phyloP scores from a whole-genome alignment of 2,113 vertebrate genomes.

The Donacobius atricapilla region DNA sequence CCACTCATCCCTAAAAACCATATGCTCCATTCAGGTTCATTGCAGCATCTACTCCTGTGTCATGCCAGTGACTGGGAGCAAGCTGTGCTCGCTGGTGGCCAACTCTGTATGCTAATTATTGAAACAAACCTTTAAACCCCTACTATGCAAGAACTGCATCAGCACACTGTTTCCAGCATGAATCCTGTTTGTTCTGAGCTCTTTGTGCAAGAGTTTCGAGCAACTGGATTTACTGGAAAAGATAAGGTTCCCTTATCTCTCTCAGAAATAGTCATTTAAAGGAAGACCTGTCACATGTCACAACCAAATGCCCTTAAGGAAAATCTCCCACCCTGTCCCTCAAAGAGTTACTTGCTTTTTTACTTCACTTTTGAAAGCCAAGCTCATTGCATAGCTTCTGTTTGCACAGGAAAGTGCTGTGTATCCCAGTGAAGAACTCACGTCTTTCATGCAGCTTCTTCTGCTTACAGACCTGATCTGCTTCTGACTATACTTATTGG shows the following conservation, averaged over 20 bases:
- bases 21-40: not conserved
- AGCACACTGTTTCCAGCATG: not conserved
- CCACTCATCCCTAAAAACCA: not conserved
- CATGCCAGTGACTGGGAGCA: not conserved
- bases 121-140: not conserved
- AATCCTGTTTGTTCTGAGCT: not conserved
- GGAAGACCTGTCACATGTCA: not conserved
- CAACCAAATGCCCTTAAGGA: not conserved
- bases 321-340: rapidly evolving
- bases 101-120: not conserved
- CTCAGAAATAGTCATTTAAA: not conserved
- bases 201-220: not conserved
- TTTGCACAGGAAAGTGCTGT: not conserved
- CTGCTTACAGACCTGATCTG: not conserved
- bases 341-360: not conserved
- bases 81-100: not conserved
- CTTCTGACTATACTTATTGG: not conserved
- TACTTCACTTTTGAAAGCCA: not conserved
- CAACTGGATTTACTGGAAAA: not conserved
- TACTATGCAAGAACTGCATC: not conserved
- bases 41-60: not conserved
- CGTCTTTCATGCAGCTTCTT: not conserved
- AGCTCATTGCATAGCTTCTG: not conserved
- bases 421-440: not conserved
- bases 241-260: not conserved